phyloP scores from a whole-genome alignment of 2,797 vertebrate species.

The Ficedula albicollis region DNA sequence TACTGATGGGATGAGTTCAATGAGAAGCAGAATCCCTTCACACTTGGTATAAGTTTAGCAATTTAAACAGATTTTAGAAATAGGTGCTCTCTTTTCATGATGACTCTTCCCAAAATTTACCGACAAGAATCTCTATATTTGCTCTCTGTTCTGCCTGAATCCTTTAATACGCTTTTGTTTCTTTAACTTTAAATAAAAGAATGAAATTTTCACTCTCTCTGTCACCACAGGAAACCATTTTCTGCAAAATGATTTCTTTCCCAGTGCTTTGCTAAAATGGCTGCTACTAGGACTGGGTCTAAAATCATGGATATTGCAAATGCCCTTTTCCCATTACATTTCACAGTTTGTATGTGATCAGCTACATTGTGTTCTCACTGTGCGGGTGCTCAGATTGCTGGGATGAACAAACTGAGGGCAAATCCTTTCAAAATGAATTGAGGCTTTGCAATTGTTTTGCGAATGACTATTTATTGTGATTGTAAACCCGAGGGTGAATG shows the following conservation, averaged over 20 bases:
- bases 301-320: background rate
- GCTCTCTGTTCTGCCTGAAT: background rate
- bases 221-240: background rate
- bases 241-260: conserved; percentile 25
- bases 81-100: background rate
- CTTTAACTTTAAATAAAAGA: background rate
- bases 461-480: background rate
- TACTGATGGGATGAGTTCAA: background rate
- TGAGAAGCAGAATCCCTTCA: background rate
- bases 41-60: background rate
- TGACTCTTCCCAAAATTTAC: background rate
- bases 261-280: background rate
- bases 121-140: background rate
- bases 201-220: background rate
- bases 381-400: background rate
- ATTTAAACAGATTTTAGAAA: conserved; percentile 21
- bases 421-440: background rate
- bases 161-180: background rate
- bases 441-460: background rate
- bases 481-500: background rate
- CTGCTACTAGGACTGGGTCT: background rate
- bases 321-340: background rate
- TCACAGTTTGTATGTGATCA: background rate
- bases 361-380: background rate
- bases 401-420: conserved; percentile 17